These are phyloP conservation scores for Idaea aversata DNA, from an alignment of 2,888 invertebrate species.

Conservation along the genomic window DNA sequence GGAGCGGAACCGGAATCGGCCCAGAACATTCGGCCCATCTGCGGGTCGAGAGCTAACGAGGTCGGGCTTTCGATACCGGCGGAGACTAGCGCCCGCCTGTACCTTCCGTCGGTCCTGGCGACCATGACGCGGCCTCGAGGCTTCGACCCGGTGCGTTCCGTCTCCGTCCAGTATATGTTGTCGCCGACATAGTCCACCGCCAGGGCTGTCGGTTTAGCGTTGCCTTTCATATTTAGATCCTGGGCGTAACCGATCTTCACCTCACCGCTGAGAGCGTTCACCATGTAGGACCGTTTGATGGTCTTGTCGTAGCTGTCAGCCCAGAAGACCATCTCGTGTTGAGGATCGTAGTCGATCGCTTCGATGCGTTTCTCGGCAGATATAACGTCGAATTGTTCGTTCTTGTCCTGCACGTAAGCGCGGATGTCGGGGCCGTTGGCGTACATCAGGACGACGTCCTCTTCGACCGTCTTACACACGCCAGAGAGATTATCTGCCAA, in stretches of 20 bases:
- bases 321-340: constrained; percentile 94
- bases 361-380: constrained; percentile 93
- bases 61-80: constrained; percentile 92
- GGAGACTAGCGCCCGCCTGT: constrained; percentile 88
- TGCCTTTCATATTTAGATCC: constrained; percentile 91
- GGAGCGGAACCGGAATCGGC: constrained; percentile 94
- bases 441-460: constrained; percentile 85
- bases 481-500: constrained; percentile 88
- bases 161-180: constrained; percentile 97
- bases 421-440: constrained; percentile 94
- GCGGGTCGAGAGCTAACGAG: constrained; percentile 93
- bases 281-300: constrained; percentile 94
- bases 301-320: constrained; percentile 95
- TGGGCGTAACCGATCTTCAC: constrained; percentile 92
- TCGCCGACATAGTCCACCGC: constrained; percentile 97
- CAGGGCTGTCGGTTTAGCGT: constrained; percentile 91
- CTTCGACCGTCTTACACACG: constrained; percentile 87
- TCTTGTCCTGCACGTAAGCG: constrained; percentile 83
- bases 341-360: constrained; percentile 94
- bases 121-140: constrained; percentile 92
- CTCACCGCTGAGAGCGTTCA: constrained; percentile 87
- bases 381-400: constrained; percentile 88
- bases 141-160: constrained; percentile 86
- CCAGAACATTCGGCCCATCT: constrained; percentile 94
- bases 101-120: constrained; percentile 93